These are phyloP conservation scores for Tamias sibiricus DNA, from an alignment of 2,113 vertebrate genomes.

Conservation along the genomic window DNA sequence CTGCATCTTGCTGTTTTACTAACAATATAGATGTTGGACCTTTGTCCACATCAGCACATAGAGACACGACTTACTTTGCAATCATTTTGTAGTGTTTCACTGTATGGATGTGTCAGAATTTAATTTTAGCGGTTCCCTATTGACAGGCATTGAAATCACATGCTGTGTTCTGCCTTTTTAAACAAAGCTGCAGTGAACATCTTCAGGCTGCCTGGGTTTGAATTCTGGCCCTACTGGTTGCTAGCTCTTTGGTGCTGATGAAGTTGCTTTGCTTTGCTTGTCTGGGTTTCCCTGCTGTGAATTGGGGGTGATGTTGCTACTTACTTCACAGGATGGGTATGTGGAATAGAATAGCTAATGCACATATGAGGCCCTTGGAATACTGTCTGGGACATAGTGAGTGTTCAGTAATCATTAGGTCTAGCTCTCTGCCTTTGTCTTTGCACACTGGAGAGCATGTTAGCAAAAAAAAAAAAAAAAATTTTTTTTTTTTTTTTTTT, in stretches of 20 bases:
- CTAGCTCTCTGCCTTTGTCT: not conserved
- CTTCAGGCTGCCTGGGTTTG: not conserved
- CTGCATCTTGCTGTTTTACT: not conserved
- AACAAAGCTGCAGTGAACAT: not conserved
- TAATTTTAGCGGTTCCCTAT: not conserved
- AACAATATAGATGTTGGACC: not conserved
- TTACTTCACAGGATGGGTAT: no score
- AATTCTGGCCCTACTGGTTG: not conserved
- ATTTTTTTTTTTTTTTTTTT: no score
- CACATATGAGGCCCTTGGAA: fast-evolving
- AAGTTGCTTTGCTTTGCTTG: not conserved
- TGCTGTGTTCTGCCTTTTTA: not conserved
- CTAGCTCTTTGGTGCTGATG: not conserved
- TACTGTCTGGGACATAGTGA: not conserved
- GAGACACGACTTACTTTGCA: not conserved
- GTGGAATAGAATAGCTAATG: no score
- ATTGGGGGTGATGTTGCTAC: no score
- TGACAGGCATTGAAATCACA: not conserved
- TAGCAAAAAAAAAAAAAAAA: not conserved
- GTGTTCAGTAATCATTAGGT: fast-evolving
- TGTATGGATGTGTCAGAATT: fast-evolving
- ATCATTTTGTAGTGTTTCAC: fast-evolving
- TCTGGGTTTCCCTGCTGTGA: not conserved
- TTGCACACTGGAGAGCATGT: not conserved
- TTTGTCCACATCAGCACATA: not conserved